Evolutionary conservation across 2,888 invertebrate genomes (phyloP).

Genomic region (Eupithecia abbreviata): DNA sequence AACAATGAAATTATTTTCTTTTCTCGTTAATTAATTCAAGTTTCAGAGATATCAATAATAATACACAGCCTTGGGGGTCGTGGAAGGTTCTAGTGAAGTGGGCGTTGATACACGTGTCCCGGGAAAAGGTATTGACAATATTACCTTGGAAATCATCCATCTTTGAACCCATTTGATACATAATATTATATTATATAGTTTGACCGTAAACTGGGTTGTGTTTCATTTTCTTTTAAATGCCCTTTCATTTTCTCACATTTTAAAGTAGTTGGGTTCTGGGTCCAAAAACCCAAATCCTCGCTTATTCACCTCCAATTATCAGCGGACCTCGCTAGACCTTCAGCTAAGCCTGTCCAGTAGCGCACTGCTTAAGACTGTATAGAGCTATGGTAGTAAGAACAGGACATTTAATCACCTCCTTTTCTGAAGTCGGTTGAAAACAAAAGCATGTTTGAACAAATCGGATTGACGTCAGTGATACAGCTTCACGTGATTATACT

Average conservation of each 20-base stretch:
- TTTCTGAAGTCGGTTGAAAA: not conserved
- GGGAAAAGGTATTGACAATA: not conserved
- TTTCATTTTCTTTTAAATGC: no score
- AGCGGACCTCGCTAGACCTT: no score
- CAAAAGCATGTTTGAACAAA: not conserved
- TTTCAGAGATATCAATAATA: not conserved
- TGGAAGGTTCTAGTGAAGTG: not conserved
- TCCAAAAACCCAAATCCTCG: no score
- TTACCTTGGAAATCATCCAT: not conserved
- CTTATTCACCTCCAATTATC: no score
- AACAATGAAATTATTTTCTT: no score
- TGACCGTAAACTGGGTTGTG: not conserved
- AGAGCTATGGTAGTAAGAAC: no score
- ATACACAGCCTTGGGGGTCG: not conserved
- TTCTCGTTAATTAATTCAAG: not conserved
- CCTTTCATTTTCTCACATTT: no score
- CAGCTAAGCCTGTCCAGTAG: no score
- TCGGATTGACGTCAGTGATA: conserved; percentile 19
- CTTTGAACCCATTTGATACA: not conserved
- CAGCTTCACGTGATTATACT: conserved; percentile 10
- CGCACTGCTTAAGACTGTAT: no score
- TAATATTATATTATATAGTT: not conserved
- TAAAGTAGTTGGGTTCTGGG: no score
- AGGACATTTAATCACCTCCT: no score
- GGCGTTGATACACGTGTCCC: not conserved